Conservation (phyloP, 2,888 invertebrate species). For the Cataglyphis livida region DNA sequence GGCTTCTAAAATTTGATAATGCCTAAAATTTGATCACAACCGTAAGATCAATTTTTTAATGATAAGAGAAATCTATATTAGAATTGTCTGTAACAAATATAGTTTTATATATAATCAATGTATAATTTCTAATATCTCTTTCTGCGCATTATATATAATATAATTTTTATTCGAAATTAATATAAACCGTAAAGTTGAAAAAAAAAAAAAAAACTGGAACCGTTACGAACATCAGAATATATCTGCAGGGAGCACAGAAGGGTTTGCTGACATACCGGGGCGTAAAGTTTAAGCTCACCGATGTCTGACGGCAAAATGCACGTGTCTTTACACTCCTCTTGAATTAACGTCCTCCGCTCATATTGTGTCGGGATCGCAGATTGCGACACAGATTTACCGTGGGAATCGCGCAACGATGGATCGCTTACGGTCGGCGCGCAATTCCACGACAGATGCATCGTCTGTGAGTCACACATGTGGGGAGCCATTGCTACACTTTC, state of each 20-base stretch:
- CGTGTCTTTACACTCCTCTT: neutral
- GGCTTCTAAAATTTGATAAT: neutral
- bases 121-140: neutral
- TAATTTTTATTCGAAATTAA: neutral
- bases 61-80: neutral
- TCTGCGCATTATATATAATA: neutral
- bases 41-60: neutral
- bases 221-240: neutral
- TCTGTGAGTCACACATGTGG: constrained; percentile 64
- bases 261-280: neutral
- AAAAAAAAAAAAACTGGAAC: neutral
- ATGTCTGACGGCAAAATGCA: constrained; percentile 3
- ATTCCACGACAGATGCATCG: constrained; percentile 63
- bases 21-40: neutral
- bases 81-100: neutral
- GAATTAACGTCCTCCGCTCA: constrained; percentile 27
- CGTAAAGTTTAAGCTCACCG: neutral
- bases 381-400: constrained; percentile 75
- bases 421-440: constrained; percentile 30
- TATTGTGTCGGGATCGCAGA: constrained; percentile 63
- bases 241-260: neutral
- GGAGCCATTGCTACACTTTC: constrained; percentile 66
- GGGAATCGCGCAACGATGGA: constrained; percentile 68
- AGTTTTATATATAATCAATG: neutral
- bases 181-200: neutral